These are phyloP conservation scores for Mixornis gularis DNA, from an alignment of 2,113 vertebrate genomes.

Conservation along the genomic window DNA sequence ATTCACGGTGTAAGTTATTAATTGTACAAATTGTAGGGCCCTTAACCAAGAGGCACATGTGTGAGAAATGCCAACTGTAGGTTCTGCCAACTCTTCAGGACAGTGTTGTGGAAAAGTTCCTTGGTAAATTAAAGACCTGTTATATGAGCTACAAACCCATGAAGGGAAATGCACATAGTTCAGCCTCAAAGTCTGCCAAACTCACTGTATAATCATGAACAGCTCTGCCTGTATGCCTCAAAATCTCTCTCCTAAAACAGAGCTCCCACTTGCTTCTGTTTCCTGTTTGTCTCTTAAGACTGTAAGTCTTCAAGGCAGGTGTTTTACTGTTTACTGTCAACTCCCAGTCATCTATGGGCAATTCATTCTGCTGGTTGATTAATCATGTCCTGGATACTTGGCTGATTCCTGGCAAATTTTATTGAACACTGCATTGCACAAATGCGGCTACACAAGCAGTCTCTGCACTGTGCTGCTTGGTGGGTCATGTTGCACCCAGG, in stretches of 20 bases:
- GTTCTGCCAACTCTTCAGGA: conserved; percentile 24
- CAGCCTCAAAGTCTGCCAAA: neutral
- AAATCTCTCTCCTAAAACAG: neutral
- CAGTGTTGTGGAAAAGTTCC: neutral
- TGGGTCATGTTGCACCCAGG: neutral
- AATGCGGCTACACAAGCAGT: neutral
- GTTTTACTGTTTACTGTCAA: conserved; percentile 57
- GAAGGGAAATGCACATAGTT: neutral
- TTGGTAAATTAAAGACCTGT: conserved; percentile 34
- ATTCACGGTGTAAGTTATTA: conserved; percentile 36
- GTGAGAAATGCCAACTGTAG: neutral
- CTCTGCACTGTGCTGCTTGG: neutral
- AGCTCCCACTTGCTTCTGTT: conserved; percentile 13
- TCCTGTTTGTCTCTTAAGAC: conserved; percentile 15
- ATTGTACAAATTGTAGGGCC: neutral
- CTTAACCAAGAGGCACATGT: conserved; percentile 3
- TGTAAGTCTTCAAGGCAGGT: conserved; percentile 39
- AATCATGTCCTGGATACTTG: conserved; percentile 27
- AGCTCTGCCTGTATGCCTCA: neutral
- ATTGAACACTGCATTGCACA: neutral
- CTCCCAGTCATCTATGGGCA: conserved; percentile 45
- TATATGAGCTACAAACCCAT: neutral
- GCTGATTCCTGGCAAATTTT: conserved; percentile 26
- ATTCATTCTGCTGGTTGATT: conserved; percentile 44
- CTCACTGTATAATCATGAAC: neutral